Evolutionary conservation across 2,797 vertebrate species (phyloP), one percentile per base, ranked within the genome.

Genomic region (Amblyraja radiata): DNA sequence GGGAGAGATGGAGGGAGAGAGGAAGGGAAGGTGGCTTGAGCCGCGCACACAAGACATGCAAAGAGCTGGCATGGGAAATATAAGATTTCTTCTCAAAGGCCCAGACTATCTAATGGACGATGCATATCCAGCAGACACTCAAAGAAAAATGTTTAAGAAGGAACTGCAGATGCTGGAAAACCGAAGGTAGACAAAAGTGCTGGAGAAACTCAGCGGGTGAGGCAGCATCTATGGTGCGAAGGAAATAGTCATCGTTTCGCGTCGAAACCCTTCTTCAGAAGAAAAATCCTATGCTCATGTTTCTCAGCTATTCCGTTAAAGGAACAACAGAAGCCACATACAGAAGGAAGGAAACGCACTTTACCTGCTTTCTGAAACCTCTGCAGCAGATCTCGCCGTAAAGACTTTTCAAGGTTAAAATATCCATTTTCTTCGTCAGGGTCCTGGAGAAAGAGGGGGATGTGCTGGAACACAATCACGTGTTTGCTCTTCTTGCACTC

Each of bases 381-480:
- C 91, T 97, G 96, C 93, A 98, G 94, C 94, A 99, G 94, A 83
- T 95, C 95, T 90, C 95, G 96, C 86, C 99, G 97, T 93, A 97
- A 94, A 0, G 83, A 93, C 93, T 90, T 97, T 94, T 97, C 95
- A 94, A 99, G 95, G 96, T 98, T 99, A 96, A 99, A 99, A 96
- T 99, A 99, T 95, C 97, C 94, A 0, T 99, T 95, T 0, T 98
- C 98, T 95, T 99, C 99, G 0, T 98, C 96, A 0, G 98, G 96
- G 0, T 94, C 95, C 90, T 94, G 95, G 21, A 98, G 94, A 94
- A 98, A 99, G 18, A 99, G 96, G 0, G 98, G 99, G 94, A 99
- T 98, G 95, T 99, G 99, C 95, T 99, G 99, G 95, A 99, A 99
- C 93, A 99, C 96, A 79, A 99, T 81, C 10, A 97, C 91, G 0